Evolutionary conservation across 1,140 invertebrate species (phyloP), one percentile per base, ranked within the genome.

Genomic region (Gerris buenoi): DNA sequence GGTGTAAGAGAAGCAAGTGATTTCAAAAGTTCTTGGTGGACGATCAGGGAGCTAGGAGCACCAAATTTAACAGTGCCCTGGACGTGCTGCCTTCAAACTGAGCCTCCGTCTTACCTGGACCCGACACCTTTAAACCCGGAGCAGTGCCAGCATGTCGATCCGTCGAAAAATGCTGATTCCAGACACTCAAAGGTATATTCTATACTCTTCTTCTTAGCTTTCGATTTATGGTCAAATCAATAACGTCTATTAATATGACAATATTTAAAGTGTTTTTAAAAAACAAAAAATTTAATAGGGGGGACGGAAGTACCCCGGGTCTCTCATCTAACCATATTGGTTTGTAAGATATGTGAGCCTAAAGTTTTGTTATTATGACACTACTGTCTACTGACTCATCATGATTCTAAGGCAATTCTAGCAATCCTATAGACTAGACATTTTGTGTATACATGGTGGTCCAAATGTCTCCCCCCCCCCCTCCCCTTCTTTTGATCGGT

Each of bases 1-100:
- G 91, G 89, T 15, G 87, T 91, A 73, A 83, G 84, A 27, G 85
- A 84, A 68, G 85, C 86, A 2, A 81, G 82, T 63, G 90, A 93
- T 81, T 93, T 91, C 76, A 85, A 88, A 69, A 88, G 86, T 67
- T 91, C 90, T 1, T 76, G 85, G 71, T 92, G 89, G 89, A 82
- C 86, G 66, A 77, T 89, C 15, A 83, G 86, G 70, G 81, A 85
- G 70, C 80, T 87, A 58, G 86, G 88, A 0, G 81, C 85, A 67
- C 80, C 83, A 64, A 86, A 87, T 27, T 78, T 89, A 72, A 79
- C 85, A 0, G 87, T 91, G 23, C 88, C 88, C 26, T 79, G 86
- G 18, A 87, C 85, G 46, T 92, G 90, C 74, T 92, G 89, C 75
- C 71, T 76, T 0, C 75, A 79, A 0, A 78, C 78, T 0, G 78